Conservation (phyloP, 2,797 vertebrate species). For the Melopsittacus undulatus region DNA sequence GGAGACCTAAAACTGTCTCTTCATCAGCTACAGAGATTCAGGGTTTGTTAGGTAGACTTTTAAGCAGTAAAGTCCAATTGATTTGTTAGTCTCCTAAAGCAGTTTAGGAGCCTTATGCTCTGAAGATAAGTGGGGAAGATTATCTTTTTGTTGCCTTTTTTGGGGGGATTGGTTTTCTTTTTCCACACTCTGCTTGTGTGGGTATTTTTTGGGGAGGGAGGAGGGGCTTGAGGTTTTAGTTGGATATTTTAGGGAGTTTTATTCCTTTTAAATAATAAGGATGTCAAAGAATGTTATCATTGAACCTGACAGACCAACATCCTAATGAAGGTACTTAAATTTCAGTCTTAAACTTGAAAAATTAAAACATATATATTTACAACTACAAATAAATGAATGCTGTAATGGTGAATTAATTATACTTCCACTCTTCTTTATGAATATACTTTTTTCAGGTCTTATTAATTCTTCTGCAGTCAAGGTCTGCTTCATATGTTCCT, state of each 20-base stretch:
- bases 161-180: not conserved
- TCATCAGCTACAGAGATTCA: not conserved
- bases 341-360: not conserved
- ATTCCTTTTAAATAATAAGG: not conserved
- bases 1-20: not conserved
- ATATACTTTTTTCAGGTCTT: not conserved
- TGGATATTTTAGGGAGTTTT: not conserved
- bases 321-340: not conserved
- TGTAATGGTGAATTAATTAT: not conserved
- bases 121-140: not conserved
- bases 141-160: not conserved
- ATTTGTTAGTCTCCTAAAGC: not conserved
- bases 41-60: not conserved
- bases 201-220: fast-evolving
- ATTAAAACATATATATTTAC: not conserved
- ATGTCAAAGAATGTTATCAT: not conserved
- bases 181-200: not conserved
- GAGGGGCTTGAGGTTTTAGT: not conserved
- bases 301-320: not conserved
- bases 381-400: not conserved
- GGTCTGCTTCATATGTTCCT: not conserved
- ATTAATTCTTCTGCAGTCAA: not conserved
- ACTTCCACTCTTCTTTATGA: not conserved
- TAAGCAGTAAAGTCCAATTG: not conserved
- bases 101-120: not conserved